phyloP scores from a whole-genome alignment of 2,797 vertebrate species.

The Dermochelys coriacea region DNA sequence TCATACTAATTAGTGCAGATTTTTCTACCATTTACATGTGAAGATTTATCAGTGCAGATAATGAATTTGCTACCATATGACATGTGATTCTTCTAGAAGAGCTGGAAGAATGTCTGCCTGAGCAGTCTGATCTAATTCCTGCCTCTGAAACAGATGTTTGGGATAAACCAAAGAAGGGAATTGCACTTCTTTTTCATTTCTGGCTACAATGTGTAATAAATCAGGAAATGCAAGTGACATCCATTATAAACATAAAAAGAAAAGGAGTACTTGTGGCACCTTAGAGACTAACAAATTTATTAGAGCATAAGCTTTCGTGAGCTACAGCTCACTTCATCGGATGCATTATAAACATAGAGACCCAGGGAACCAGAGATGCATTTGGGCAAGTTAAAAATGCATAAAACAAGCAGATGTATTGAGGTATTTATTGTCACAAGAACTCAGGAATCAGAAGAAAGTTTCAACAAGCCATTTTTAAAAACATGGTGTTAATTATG shows the following conservation, averaged over 20 bases:
- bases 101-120: slow-evolving; percentile 1
- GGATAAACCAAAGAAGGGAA: background rate
- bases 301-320: too few relatives aligned
- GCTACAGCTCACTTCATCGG: too few relatives aligned
- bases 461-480: slow-evolving; percentile 18
- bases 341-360: slow-evolving; percentile 35
- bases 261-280: too few relatives aligned
- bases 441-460: background rate
- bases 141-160: background rate
- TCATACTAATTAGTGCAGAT: slow-evolving; percentile 22
- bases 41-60: slow-evolving; percentile 29
- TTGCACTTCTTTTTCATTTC: slow-evolving; percentile 39
- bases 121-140: background rate
- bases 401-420: slow-evolving; percentile 12
- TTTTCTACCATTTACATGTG: slow-evolving; percentile 22
- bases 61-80: slow-evolving; percentile 11
- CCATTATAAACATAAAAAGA: slow-evolving; percentile 33
- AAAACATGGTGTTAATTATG: slow-evolving; percentile 30
- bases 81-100: background rate
- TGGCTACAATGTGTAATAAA: slow-evolving; percentile 11
- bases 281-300: too few relatives aligned
- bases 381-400: background rate
- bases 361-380: background rate
- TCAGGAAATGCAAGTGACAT: slow-evolving; percentile 40
- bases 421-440: slow-evolving; percentile 13